These are phyloP conservation scores for Tetraneura akinire DNA, from an alignment of 1,140 invertebrate genomes.

Conservation along the genomic window DNA sequence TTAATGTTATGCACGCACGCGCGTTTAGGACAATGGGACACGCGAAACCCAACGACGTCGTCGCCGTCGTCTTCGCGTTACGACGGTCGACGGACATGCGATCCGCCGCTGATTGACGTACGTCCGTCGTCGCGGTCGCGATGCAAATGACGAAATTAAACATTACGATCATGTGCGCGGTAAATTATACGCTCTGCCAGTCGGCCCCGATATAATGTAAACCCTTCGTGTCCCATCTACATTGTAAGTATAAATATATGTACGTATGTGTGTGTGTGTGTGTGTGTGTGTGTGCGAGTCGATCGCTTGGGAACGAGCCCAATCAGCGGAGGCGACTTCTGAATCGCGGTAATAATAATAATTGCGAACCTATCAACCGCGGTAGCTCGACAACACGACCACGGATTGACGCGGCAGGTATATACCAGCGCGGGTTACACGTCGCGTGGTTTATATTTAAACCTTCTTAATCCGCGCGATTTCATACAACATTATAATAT, in stretches of 20 bases:
- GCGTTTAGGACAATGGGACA: slow-evolving; percentile 18
- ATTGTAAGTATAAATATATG: too few relatives aligned
- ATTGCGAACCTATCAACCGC: too few relatives aligned
- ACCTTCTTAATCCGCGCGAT: too few relatives aligned
- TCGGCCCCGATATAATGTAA: slow-evolving; percentile 6
- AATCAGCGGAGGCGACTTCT: slow-evolving; percentile 18
- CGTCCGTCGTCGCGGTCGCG: slow-evolving; percentile 26
- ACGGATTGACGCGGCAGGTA: too few relatives aligned
- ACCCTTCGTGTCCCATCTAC: not conserved
- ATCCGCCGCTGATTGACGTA: slow-evolving; percentile 36
- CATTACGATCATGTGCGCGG: slow-evolving; percentile 42
- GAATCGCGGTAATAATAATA: too few relatives aligned
- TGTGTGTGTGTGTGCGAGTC: too few relatives aligned
- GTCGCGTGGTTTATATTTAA: too few relatives aligned
- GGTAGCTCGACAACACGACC: too few relatives aligned
- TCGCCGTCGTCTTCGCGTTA: not conserved
- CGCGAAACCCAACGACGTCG: not conserved
- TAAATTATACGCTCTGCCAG: not conserved
- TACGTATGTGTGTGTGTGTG: too few relatives aligned
- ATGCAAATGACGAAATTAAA: slow-evolving; percentile 51
- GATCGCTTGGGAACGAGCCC: slow-evolving; percentile 49
- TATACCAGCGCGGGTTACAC: too few relatives aligned
- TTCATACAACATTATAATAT: too few relatives aligned
- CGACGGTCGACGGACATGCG: slow-evolving; percentile 1
- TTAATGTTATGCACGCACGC: not conserved